phyloP scores from a whole-genome alignment of 2,113 vertebrate genomes.

The Pomatorhinus ruficollis region DNA sequence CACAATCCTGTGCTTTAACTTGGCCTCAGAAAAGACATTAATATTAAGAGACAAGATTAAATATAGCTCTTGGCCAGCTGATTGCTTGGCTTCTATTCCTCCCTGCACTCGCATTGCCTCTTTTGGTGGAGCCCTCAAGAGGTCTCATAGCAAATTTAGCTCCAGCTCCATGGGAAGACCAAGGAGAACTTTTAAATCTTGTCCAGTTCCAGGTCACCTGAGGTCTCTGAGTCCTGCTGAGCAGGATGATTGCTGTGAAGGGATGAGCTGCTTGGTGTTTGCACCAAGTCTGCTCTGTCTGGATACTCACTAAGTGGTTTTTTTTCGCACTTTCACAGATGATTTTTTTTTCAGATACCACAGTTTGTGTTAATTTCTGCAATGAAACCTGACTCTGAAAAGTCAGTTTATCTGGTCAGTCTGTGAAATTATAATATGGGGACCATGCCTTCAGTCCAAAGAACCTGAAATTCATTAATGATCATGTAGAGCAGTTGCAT shows the following conservation, averaged over 20 bases:
- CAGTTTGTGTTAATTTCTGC: background rate
- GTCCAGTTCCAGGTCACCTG: background rate
- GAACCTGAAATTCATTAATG: background rate
- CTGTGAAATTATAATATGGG: background rate
- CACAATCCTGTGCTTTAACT: slow-evolving; percentile 1
- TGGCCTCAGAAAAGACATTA: background rate
- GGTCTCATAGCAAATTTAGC: background rate
- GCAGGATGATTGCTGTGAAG: background rate
- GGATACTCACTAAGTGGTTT: background rate
- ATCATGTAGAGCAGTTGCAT: background rate
- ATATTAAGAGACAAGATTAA: slow-evolving; percentile 4
- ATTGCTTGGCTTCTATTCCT: background rate
- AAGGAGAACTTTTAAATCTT: background rate
- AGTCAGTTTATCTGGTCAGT: background rate
- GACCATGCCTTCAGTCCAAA: background rate
- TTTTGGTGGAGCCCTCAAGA: background rate
- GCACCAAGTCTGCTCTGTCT: background rate
- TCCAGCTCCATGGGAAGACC: background rate
- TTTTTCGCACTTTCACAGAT: background rate
- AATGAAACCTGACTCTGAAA: background rate
- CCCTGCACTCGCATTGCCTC: background rate
- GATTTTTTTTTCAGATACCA: background rate
- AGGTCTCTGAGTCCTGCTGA: background rate
- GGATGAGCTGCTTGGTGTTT: background rate
- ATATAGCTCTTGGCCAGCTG: slow-evolving; percentile 10